Evolutionary conservation across 2,888 invertebrate species (phyloP).

Genomic region (Synanthedon myopaeformis): DNA sequence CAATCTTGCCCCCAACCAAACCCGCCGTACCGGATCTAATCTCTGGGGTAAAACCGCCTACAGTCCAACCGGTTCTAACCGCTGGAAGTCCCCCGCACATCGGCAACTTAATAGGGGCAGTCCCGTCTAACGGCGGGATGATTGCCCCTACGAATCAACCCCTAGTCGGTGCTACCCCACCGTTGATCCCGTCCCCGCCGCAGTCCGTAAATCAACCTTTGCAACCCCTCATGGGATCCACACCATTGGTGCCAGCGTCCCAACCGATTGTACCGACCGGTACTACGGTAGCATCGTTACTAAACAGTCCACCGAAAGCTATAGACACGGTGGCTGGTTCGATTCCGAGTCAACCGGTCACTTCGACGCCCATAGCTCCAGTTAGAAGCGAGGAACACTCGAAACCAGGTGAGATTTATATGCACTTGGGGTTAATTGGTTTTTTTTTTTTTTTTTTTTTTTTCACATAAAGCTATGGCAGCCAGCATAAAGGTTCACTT

Average conservation of each 20-base stretch:
- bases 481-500: too few species aligned
- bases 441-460: too few species aligned
- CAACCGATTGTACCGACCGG: conserved; percentile 28
- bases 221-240: conserved; percentile 12
- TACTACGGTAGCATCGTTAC: conserved; percentile 28
- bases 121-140: conserved; percentile 4
- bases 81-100: conserved; percentile 32
- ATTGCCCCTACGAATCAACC: conserved; percentile 13
- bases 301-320: conserved; percentile 41
- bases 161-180: conserved; percentile 7
- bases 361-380: conserved; percentile 52
- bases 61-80: conserved; percentile 14
- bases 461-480: too few species aligned
- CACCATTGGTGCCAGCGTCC: conserved; percentile 18
- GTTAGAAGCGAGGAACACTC: conserved; percentile 44
- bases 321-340: conserved; percentile 21
- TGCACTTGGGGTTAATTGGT: too few species aligned
- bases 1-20: conserved; percentile 4
- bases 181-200: conserved; percentile 5
- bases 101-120: conserved; percentile 18
- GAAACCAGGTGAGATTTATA: too few species aligned
- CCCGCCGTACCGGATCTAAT: conserved; percentile 42
- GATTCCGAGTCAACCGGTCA: conserved; percentile 38
- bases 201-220: conserved; percentile 4
- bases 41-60: conserved; percentile 39